Evolutionary conservation across 2,113 vertebrate genomes (phyloP).

Genomic region (human (Homo sapiens)): GRCh38 chr2:75773501-75774000

Average conservation of each 20-base stretch:
- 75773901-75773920: conserved; percentile 30
- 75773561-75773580: background rate
- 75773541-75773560: background rate
- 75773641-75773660: background rate
- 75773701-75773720: conserved; percentile 50
- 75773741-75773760: conserved; percentile 63
- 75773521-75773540: background rate
- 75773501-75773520: background rate
- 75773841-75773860: conserved; percentile 43
- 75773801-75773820: conserved; percentile 64
- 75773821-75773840: conserved; percentile 39
- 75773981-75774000: background rate
- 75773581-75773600: background rate
- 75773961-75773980: background rate
- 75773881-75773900: conserved; percentile 28
- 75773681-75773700: conserved; percentile 61
- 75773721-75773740: conserved; percentile 71
- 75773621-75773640: conserved; percentile 11
- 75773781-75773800: conserved; percentile 70
- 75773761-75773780: conserved; percentile 74
- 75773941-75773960: background rate
- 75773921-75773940: background rate
- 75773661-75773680: conserved; percentile 41
- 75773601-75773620: background rate
- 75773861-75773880: background rate